Evolutionary conservation across 2,888 invertebrate genomes (phyloP).

Genomic region (Thalpophila matura): DNA sequence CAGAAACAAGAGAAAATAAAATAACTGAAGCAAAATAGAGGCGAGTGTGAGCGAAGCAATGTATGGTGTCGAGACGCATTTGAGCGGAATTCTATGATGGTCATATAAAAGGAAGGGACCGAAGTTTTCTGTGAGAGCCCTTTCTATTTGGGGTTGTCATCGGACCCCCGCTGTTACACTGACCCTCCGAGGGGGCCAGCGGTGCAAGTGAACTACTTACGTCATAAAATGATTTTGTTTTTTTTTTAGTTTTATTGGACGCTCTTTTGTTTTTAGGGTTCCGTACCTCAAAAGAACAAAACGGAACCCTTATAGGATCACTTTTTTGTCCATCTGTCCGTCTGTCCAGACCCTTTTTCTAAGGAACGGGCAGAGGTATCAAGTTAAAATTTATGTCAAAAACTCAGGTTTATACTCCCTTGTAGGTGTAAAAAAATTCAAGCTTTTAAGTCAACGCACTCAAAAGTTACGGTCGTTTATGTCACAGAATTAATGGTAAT

Average conservation of each 20-base stretch:
- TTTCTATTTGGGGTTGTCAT: slow-evolving; percentile 87
- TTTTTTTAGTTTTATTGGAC: slow-evolving; percentile 28
- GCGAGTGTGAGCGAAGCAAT: slow-evolving; percentile 66
- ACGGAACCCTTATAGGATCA: too few relatives aligned
- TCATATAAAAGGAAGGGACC: slow-evolving; percentile 77
- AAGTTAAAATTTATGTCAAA: too few relatives aligned
- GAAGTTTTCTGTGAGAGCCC: slow-evolving; percentile 81
- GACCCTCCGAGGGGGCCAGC: slow-evolving; percentile 76
- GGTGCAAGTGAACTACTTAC: slow-evolving; percentile 72
- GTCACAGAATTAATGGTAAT: too few relatives aligned
- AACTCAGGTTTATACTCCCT: too few relatives aligned
- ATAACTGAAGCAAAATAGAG: slow-evolving; percentile 48
- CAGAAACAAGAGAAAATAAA: slow-evolving; percentile 63
- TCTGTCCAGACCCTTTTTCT: too few relatives aligned
- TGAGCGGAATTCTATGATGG: slow-evolving; percentile 84
- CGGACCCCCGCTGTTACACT: slow-evolving; percentile 83
- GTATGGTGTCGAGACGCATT: slow-evolving; percentile 71
- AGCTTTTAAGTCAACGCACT: too few relatives aligned
- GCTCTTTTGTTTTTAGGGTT: slow-evolving; percentile 14
- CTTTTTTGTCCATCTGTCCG: too few relatives aligned
- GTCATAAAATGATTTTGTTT: slow-evolving; percentile 35
- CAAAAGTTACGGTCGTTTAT: too few relatives aligned
- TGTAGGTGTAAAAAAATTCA: too few relatives aligned
- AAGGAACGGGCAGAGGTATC: too few relatives aligned
- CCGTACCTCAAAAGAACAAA: too few relatives aligned